Evolutionary conservation across 2,888 invertebrate species (phyloP), one percentile per base, ranked within the genome.

Genomic region (Chymomyza fuscimana): DNA sequence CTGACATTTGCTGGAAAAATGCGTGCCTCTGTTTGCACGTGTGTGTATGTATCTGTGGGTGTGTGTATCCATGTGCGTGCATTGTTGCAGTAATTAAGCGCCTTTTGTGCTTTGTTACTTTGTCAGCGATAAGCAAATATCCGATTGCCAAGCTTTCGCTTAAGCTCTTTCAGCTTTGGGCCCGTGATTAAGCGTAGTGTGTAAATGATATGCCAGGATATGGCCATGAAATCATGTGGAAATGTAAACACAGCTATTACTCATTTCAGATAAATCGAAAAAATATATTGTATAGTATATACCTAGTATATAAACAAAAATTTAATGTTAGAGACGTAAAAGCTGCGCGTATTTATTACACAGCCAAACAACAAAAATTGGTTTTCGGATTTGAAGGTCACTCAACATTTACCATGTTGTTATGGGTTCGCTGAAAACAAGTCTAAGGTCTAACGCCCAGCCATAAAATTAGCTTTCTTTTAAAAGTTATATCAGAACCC

Each of bases 71-170:
- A 19, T 56, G n/a, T 56, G 56, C 65, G 62, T 56, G 63, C 51
- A 67, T 65, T 67, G 56, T 56, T 63, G 68, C 67, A 67, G 73
- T 77, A 80, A 80, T 79, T 80, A 77, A 74, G 69, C 70, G 15
- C 59, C 73, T 63, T 69, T 78, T 66, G 72, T 64, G 60, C 72
- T 52, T 78, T 72, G 69, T 56, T 67, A 10, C 65, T 63, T 63
- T 46, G 40, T 16, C 50, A 63, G 22, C 51, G 63, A 51, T 22
- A 22, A 63, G 50, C 60, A 25, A 52, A 46, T 46, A 46, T 46
- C 40, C 40, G 40, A 46, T 46, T 46, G 40, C 40, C 40, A 46
- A 46, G 40, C 40, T 46, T 46, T 46, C 12, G 40, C 40, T 46
- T 46, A 46, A 46, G 40, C 40, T 46, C 40, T 46, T 3, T 12